A percentile compares a stretch with the other conserved stretches of the same genome.
Evolutionary conservation across 1,140 invertebrate genomes (phyloP).

Genomic region (Eciton burchellii): DNA sequence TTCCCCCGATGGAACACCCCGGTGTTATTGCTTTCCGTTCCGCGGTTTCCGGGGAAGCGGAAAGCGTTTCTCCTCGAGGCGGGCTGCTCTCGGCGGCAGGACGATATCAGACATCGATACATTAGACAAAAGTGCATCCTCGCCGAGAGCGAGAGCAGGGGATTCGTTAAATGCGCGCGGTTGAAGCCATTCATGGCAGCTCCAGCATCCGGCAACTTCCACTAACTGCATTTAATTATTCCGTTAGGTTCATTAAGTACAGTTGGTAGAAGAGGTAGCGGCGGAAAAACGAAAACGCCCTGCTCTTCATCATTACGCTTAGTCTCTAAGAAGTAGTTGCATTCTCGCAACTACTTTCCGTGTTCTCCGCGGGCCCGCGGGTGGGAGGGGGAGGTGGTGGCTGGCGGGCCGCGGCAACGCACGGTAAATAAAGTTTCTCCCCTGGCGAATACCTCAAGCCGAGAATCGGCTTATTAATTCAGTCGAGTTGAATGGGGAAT

Average conservation of each 20-base stretch:
- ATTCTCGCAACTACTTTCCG: constrained; percentile 49
- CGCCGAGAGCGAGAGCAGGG: not conserved
- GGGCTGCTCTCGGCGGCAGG: not conserved
- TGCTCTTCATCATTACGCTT: constrained; percentile 23
- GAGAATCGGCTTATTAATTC: constrained; percentile 58
- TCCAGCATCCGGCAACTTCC: not conserved
- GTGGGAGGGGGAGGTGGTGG: not conserved
- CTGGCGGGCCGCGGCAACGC: constrained; percentile 39
- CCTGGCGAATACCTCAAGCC: constrained; percentile 46
- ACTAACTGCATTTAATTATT: constrained; percentile 45
- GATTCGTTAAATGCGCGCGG: constrained; percentile 10
- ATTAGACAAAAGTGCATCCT: not conserved
- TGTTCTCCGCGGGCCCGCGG: no score
- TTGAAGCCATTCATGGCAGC: constrained; percentile 19
- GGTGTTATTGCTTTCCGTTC: no score
- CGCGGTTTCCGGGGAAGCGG: no score
- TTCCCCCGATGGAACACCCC: no score
- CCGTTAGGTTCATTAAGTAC: constrained; percentile 36
- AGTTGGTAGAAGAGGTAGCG: not conserved
- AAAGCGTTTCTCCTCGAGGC: not conserved
- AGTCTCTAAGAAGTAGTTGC: not conserved
- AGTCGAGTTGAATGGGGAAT: constrained; percentile 35
- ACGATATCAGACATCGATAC: not conserved
- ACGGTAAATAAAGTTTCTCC: constrained; percentile 54
- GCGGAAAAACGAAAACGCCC: constrained; percentile 16